Conservation (phyloP, 2,797 vertebrate genomes). For the Chelon auratus region DNA sequence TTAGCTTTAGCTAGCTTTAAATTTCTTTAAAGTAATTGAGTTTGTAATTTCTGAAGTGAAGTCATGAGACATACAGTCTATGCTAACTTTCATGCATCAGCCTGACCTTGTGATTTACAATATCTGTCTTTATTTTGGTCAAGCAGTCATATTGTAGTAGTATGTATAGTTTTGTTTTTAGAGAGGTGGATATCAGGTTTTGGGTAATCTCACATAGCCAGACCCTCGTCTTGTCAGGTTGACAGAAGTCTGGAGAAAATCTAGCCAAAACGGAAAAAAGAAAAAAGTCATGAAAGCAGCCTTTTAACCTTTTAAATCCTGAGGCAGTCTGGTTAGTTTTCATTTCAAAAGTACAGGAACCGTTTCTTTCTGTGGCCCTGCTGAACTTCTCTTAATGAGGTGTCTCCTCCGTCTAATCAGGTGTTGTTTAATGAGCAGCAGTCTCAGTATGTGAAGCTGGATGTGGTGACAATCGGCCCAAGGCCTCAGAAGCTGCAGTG, state of each 20-base stretch:
- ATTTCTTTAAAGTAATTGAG: too few species aligned
- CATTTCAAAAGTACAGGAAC: neutral
- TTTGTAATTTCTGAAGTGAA: too few species aligned
- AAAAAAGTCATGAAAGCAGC: conserved; percentile 10
- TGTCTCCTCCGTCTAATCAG: conserved; percentile 64
- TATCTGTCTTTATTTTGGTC: conserved; percentile 11
- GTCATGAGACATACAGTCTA: too few species aligned
- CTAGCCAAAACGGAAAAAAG: conserved; percentile 5
- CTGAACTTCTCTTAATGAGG: neutral
- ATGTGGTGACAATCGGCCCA: conserved; percentile 83
- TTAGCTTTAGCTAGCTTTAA: too few species aligned
- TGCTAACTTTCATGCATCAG: neutral
- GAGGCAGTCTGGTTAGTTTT: conserved; percentile 28
- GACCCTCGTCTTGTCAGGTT: conserved; percentile 46
- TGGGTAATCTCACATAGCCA: conserved; percentile 39
- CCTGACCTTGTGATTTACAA: neutral
- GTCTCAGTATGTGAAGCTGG: conserved; percentile 92
- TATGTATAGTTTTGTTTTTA: conserved; percentile 31
- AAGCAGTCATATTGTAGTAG: conserved; percentile 3
- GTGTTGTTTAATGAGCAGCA: conserved; percentile 92
- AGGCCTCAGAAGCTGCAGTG: conserved; percentile 86
- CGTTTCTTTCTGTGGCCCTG: neutral
- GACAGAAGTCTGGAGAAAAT: conserved; percentile 65
- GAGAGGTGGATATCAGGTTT: conserved; percentile 55
- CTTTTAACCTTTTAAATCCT: conserved; percentile 10